Evolutionary conservation across 2,888 invertebrate genomes (phyloP), one percentile per base, ranked within the genome.

Genomic region (Atethmia centrago): DNA sequence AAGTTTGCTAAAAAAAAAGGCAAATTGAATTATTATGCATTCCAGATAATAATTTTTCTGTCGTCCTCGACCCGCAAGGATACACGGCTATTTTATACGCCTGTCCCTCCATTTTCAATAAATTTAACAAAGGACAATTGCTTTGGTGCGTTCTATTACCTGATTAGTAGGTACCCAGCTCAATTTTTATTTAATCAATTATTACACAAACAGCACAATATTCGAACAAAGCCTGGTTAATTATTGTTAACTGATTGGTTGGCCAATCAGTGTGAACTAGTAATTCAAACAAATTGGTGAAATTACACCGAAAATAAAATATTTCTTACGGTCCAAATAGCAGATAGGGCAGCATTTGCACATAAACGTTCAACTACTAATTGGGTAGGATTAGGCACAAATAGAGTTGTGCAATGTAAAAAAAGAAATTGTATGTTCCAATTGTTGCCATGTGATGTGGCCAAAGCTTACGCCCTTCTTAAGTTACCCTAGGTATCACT

Each of bases 241-340:
- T 73, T 62, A 40, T 12, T 36, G 51, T 65, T 70, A 45, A 64
- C 47, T 53, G 51, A 67, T 71, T 73, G 65, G 25, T 76, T 73
- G 28, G 25, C 56, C 53, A 81, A 80, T 75, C 28, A 70, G 42
- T 62, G 16, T 40, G 55, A 66, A 74, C 70, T 53, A 42, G 72
- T 71, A 59, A 67, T 56, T 51, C 42, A 58, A n/a, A 73, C 55
- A 71, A 63, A 71, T 77, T 80, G 40, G 56, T 74, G 80, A 53
- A 75, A 74, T 68, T 74, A 62, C 40, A 62, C 62, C 31, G 67
- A 55, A 70, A 83, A 74, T 36, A 12, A 16, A 62, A 59, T 62
- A 65, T 58, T 79, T 79, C 62, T 71, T 71, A 74, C 83, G 85
- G 70, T 86, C 80, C 73, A 87, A 66, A 82, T 68, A 79, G 79